Evolutionary conservation across 2,797 vertebrate species (phyloP).

Genomic region (Neopelma chrysocephalum): DNA sequence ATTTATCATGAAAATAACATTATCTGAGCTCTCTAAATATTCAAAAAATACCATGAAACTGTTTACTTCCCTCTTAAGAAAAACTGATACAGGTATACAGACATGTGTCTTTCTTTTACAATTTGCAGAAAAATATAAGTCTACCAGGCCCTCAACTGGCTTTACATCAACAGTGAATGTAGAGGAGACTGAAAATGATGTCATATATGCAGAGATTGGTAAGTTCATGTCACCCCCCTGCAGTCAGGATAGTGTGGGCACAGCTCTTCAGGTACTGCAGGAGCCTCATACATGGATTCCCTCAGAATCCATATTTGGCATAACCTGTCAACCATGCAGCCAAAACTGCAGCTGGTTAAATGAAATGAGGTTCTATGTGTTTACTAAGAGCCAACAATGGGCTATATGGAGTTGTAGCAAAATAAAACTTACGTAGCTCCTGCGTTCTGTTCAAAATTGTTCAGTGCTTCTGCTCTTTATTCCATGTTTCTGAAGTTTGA

Average conservation of each 20-base stretch:
- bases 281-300: background rate
- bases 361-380: background rate
- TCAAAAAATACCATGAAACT: background rate
- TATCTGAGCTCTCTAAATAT: background rate
- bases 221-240: background rate
- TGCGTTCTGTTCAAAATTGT: background rate
- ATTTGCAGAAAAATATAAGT: conserved; percentile 40
- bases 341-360: background rate
- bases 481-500: background rate
- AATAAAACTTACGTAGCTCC: background rate
- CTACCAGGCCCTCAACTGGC: background rate
- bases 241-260: background rate
- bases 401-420: background rate
- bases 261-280: background rate
- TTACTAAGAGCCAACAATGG: background rate
- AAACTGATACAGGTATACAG: background rate
- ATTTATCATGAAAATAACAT: background rate
- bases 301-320: background rate
- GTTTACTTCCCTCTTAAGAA: background rate
- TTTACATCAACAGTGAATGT: background rate
- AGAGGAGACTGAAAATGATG: background rate
- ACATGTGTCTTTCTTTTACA: background rate
- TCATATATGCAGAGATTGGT: conserved; percentile 55
- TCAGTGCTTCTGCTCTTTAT: background rate
- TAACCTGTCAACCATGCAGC: background rate